Conservation (phyloP, 1,140 invertebrate genomes). For the Trachelipus rathkii region DNA sequence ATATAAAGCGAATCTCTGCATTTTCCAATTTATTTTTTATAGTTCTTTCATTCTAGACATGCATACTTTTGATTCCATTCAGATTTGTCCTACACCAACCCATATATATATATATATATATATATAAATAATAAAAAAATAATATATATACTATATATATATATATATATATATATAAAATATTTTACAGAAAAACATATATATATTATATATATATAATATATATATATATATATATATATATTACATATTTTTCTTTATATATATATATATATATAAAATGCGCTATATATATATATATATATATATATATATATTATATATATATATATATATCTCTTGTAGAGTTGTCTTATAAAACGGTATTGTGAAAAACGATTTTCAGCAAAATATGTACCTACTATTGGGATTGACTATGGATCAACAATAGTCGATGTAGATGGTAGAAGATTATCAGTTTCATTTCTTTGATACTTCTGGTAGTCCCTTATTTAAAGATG, state of each 20-base stretch:
- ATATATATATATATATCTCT: neutral
- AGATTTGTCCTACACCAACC: no score
- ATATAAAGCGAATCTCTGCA: no score
- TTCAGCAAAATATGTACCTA: conserved; percentile 54
- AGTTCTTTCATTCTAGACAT: no score
- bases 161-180: no score
- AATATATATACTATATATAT: no score
- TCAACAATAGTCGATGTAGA: conserved; percentile 52
- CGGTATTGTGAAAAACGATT: conserved; percentile 57
- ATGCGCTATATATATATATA: neutral
- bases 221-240: neutral
- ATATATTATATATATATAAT: no score
- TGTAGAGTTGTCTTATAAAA: conserved; percentile 55
- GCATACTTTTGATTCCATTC: no score
- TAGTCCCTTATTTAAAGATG: conserved; percentile 55
- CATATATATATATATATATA: no score
- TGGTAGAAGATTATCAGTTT: conserved; percentile 52
- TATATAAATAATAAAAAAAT: no score
- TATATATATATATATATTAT: neutral
- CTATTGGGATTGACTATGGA: conserved; percentile 57
- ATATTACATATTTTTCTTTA: neutral
- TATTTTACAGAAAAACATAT: no score
- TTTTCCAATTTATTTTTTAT: no score
- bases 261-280: neutral
- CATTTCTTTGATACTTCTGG: conserved; percentile 57